Evolutionary conservation across 2,113 vertebrate genomes (phyloP).

Genomic region (Gymnorhina tibicen): DNA sequence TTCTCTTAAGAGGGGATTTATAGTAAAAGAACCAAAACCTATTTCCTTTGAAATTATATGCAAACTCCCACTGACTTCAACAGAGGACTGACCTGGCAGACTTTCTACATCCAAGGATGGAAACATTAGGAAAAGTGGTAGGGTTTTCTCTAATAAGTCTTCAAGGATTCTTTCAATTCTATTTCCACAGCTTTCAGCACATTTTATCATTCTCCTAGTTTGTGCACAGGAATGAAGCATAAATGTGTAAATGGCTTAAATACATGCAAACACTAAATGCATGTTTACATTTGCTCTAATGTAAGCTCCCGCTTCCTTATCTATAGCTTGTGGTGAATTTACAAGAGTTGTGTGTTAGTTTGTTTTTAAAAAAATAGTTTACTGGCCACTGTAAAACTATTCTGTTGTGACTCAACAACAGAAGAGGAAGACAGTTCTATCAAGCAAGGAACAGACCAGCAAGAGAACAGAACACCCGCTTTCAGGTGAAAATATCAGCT

Average conservation of each 20-base stretch:
- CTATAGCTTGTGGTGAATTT: background rate
- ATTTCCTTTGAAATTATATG: background rate
- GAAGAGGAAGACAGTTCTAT: background rate
- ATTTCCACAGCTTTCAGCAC: background rate
- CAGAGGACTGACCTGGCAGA: background rate
- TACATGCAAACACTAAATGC: background rate
- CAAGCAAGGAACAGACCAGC: background rate
- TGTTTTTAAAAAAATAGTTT: background rate
- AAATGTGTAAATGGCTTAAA: background rate
- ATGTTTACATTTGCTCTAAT: background rate
- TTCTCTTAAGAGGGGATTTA: slow-evolving; percentile 49
- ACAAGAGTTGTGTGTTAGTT: background rate
- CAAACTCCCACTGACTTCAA: background rate
- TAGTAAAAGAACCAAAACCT: slow-evolving; percentile 15
- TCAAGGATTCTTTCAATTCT: background rate
- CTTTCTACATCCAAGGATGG: background rate
- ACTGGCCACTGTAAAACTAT: background rate
- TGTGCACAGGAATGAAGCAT: background rate
- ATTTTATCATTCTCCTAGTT: background rate
- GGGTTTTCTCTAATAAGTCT: background rate
- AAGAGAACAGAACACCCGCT: background rate
- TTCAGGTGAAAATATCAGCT: background rate
- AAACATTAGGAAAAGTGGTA: background rate
- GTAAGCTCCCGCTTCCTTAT: background rate
- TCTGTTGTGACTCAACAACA: background rate